Base-by-base conservation (phyloP, 2,888 invertebrate species). In the Dicroscelio sp. region DNA sequence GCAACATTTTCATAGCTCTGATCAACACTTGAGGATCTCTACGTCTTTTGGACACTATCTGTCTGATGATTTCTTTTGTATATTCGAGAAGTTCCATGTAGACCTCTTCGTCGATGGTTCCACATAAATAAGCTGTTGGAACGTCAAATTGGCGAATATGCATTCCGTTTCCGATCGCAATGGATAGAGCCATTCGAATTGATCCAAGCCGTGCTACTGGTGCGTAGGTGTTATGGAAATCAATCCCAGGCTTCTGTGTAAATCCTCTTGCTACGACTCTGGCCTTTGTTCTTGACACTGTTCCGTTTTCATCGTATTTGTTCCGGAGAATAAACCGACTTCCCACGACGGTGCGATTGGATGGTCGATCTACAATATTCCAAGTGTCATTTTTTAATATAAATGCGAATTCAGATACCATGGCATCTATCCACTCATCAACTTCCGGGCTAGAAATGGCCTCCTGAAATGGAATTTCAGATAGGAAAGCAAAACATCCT, bases 381-480 rank as follows among this genome's bases (percentile, higher is more conserved):
- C 89, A 89, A 3, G 80, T 80, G 17, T 86, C 60, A 17, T 65
- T 60, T 17, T 30, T 35, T 20, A 88, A 17, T 0, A 86, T 73
- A 63, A 31, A 65, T 73, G 25, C 12, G 12, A 38, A 38, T 38
- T 38, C 38, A 6, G 38, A 38, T 38, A 12, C 12, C 38, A 38
- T 38, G 6, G 38, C 38, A 12, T 38, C 38, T 12, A 38, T 38
- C 38, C 38, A 38, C 12, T 38, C 12, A 38, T 38, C 17, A 1
- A 63, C 76, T 3, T 84, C 52, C 3, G 75, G 65, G 31, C 65
- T 65, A 5, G 60, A 35, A 38, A 84, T 35, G 2, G 84, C 63
- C 33, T 27, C 8, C 12, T 38, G 38, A 8, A 38, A 38, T 38
- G 38, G 38, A 38, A 38, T 38, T 38, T 38, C 38, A 12, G 38